Evolutionary conservation across 2,113 vertebrate genomes (phyloP).

Genomic region (Planiliza haematocheilus): DNA sequence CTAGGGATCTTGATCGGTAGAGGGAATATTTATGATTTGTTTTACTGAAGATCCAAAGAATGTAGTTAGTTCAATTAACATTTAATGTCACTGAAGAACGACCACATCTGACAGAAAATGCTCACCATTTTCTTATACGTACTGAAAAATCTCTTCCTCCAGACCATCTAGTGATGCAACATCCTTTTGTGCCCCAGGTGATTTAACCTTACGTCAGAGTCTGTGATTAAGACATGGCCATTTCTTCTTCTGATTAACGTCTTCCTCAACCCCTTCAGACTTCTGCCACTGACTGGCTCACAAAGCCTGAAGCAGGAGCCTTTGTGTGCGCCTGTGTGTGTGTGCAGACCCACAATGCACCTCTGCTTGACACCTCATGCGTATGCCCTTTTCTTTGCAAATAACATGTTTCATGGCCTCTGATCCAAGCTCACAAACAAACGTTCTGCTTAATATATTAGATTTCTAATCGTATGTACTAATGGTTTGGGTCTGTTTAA

Average conservation of each 20-base stretch:
- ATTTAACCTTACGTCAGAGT: slow-evolving; percentile 24
- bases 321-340: slow-evolving; percentile 11
- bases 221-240: slow-evolving; percentile 41
- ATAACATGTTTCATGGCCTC: slow-evolving; percentile 26
- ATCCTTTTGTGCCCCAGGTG: slow-evolving; percentile 35
- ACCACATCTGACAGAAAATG: not conserved
- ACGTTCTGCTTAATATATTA: slow-evolving; percentile 27
- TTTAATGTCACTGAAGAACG: not conserved
- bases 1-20: not conserved
- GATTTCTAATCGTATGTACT: slow-evolving; percentile 11
- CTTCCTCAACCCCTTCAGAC: slow-evolving; percentile 17
- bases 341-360: slow-evolving; percentile 60
- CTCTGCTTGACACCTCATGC: slow-evolving; percentile 32
- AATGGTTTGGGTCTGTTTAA: slow-evolving; percentile 17
- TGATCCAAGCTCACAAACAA: slow-evolving; percentile 26
- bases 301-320: slow-evolving; percentile 14
- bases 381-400: slow-evolving; percentile 28
- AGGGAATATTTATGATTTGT: not conserved
- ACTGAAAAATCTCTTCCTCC: not conserved
- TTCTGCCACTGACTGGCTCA: slow-evolving; percentile 18
- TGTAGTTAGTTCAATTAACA: not conserved
- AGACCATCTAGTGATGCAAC: slow-evolving; percentile 46
- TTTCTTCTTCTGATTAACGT: slow-evolving; percentile 62
- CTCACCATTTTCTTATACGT: not conserved
- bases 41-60: not conserved